phyloP scores from a whole-genome alignment of 2,113 vertebrate genomes.

The Hypanus sabinus region DNA sequence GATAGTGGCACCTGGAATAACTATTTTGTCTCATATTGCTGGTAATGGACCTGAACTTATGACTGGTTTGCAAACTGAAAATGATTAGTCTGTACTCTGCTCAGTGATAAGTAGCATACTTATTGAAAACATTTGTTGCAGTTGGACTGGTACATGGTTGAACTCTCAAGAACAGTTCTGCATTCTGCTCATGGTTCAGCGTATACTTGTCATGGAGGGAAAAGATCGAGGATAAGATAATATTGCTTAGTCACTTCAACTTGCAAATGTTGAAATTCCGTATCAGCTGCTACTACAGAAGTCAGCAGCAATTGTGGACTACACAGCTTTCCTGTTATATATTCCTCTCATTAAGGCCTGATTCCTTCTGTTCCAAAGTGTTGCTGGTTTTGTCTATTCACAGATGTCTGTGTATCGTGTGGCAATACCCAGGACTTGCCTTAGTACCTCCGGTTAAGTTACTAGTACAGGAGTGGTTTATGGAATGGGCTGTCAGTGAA shows the following conservation, averaged over 20 bases:
- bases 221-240: not conserved
- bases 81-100: not conserved
- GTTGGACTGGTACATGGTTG: not conserved
- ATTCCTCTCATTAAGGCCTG: not conserved
- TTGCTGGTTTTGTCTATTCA: not conserved
- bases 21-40: not conserved
- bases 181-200: not conserved
- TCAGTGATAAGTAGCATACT: not conserved
- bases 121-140: not conserved
- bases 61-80: not conserved
- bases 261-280: not conserved
- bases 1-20: not conserved
- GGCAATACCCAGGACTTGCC: no score
- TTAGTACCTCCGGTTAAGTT: no score
- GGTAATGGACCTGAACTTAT: not conserved
- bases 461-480: no score
- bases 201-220: not conserved
- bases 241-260: not conserved
- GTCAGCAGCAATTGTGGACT: not conserved
- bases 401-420: no score
- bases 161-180: not conserved
- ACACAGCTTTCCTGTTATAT: no score
- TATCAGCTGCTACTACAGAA: not conserved
- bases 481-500: no score
- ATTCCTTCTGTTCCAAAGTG: not conserved